Percentiles rank a stretch among this genome's conserved stretches.
Evolutionary conservation across 2,113 vertebrate genomes (phyloP).

Genomic region (Stigmatopora argus): DNA sequence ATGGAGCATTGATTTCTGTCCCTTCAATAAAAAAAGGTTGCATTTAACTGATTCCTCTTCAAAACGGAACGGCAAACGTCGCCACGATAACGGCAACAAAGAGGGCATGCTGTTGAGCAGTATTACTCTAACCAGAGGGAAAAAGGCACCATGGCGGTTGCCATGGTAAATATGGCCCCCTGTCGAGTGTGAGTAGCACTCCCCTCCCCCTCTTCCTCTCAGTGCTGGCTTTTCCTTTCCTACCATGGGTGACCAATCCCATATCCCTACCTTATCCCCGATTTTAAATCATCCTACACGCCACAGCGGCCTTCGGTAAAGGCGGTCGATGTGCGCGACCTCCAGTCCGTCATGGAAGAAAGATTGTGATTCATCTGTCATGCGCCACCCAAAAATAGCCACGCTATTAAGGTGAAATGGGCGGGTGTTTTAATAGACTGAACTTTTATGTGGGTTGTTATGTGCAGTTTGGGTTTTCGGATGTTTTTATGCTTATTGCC

Average conservation of each 20-base stretch:
- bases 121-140: conserved; percentile 34
- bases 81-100: conserved; percentile 16
- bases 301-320: conserved; percentile 39
- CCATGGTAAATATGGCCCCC: conserved; percentile 57
- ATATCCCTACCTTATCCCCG: not conserved
- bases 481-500: too few relatives aligned
- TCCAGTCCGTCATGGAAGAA: conserved; percentile 31
- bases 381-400: not conserved
- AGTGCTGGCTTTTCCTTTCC: conserved; percentile 7
- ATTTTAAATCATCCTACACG: conserved; percentile 23
- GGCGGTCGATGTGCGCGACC: conserved; percentile 34
- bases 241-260: not conserved
- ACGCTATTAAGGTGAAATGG: not conserved
- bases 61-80: not conserved
- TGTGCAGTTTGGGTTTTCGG: too few relatives aligned
- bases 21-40: not conserved
- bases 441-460: not conserved
- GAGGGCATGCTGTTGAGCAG: conserved; percentile 10
- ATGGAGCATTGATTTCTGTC: not conserved
- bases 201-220: conserved; percentile 16
- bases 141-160: conserved; percentile 53
- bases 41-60: not conserved
- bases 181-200: conserved; percentile 24
- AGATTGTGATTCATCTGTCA: not conserved
- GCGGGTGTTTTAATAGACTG: not conserved